Percentiles rank a stretch among this genome's conserved stretches.
phyloP scores from a whole-genome alignment of 92 coral and sea anemone species.

The Phymanthus crucifer region DNA sequence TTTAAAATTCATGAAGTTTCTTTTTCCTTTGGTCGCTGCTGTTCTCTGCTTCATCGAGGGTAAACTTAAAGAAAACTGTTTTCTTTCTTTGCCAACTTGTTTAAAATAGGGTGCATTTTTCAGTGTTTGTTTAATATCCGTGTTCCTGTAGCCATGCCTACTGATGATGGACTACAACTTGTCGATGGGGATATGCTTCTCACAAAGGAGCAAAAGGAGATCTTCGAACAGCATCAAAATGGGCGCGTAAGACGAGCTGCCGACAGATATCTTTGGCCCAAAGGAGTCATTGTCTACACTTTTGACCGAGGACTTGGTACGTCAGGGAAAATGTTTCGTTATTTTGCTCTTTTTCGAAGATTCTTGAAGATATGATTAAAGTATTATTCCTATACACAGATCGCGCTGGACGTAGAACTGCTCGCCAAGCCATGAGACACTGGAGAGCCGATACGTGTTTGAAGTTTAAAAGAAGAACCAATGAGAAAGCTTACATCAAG shows the following conservation, averaged over 20 bases:
- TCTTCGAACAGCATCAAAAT: constrained; percentile 1
- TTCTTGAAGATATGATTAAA: not conserved
- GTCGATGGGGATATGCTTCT: constrained; percentile 35
- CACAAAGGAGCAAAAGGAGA: constrained; percentile 27
- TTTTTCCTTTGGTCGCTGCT: not conserved
- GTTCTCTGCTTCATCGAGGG: not conserved
- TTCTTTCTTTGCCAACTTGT: not conserved
- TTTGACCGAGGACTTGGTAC: constrained; percentile 9
- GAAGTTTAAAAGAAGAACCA: constrained; percentile 13
- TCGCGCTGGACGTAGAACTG: constrained; percentile 2
- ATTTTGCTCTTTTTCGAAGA: too few relatives aligned
- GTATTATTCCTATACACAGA: not conserved
- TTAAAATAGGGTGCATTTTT: not conserved
- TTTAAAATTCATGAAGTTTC: constrained; percentile 1
- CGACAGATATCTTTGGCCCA: constrained; percentile 29
- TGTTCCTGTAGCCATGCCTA: constrained; percentile 6
- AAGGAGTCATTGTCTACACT: constrained; percentile 5
- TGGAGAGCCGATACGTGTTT: constrained; percentile 11
- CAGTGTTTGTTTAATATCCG: not conserved
- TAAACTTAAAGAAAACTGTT: not conserved
- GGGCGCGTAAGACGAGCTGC: constrained; percentile 33
- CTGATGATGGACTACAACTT: constrained; percentile 9
- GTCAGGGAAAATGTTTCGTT: not conserved
- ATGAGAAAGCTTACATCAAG: constrained; percentile 10
- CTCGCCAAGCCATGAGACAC: constrained; percentile 23